Base-by-base conservation (phyloP, 64 coral and sea anemone species). In the Pocillopora verrucosa region DNA sequence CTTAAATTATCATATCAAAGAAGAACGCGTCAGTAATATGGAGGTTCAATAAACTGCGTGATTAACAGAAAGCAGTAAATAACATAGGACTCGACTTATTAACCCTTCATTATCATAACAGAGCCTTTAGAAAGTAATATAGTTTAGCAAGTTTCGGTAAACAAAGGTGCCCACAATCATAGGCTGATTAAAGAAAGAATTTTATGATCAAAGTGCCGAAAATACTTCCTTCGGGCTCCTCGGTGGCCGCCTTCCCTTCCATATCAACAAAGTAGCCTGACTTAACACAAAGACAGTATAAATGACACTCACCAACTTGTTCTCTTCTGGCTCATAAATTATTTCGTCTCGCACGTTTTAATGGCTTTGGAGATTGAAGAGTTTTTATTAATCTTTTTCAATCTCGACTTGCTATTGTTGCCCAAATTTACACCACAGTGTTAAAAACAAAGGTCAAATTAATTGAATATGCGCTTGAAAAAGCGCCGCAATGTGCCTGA, bases 371-470 rank as follows among this genome's bases (percentile, higher is more conserved):
- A 83, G 61, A 83, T 67, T 68, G 35, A 58, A 87, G 17, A 17
- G 20, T 79, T 82, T 91, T 56, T 86, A 91, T 82, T 87, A 94
- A 90, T 38, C 60, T 84, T 88, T 59, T 80, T 57, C 90, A 92
- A 78, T 88, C 90, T 87, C 65, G 61, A 67, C 87, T 82, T 89
- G 63, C 74, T 64, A 90, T 96, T 96, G 91, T 93, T 26, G 1
- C 36, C 11, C 75, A 77, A 90, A 93, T 96, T 96, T 90, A 90
- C 94, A 96, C 94, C 76, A 79, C 91, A 45, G 90, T 93, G 94
- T 90, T 88, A 93, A 90, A 62, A 89, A 89, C 88, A 96, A 96
- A 87, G 72, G 88, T 80, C 83, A 90, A 93, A 96, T 96, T 78
- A 93, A 93, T 89, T 85, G 69, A 81, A 58, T 77, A 89, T 92